These are phyloP conservation scores for Calliphora vicina DNA, from an alignment of 1,140 invertebrate genomes.

Conservation along the genomic window DNA sequence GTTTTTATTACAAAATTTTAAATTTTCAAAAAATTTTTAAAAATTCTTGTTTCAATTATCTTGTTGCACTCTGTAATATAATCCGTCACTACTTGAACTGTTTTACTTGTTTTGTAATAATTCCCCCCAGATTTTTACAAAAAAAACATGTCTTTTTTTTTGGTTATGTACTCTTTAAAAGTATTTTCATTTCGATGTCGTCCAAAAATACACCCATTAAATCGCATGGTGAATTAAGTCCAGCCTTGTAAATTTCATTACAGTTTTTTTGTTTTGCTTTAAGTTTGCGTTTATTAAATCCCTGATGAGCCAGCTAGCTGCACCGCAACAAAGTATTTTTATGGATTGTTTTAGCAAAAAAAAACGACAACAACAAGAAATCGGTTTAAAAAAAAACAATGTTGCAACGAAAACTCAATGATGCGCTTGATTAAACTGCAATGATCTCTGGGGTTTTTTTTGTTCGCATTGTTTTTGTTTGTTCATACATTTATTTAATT, in stretches of 20 bases:
- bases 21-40: too few species aligned
- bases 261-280: background rate
- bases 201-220: background rate
- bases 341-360: background rate
- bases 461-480: background rate
- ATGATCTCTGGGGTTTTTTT: background rate
- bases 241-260: background rate
- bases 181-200: too few species aligned
- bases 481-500: background rate
- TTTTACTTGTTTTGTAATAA: too few species aligned
- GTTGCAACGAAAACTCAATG: background rate
- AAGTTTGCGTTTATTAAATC: slow-evolving; percentile 2
- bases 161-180: too few species aligned
- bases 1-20: too few species aligned
- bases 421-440: slow-evolving; percentile 9
- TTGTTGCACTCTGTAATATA: too few species aligned
- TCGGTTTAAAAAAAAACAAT: background rate
- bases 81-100: too few species aligned
- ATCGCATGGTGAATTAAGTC: background rate
- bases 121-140: too few species aligned
- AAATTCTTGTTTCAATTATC: too few species aligned
- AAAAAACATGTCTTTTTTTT: too few species aligned
- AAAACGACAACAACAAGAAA: background rate
- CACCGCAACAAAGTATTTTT: too few species aligned
- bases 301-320: background rate